phyloP scores from a whole-genome alignment of 2,888 invertebrate species.

The Xylota sylvarum region DNA sequence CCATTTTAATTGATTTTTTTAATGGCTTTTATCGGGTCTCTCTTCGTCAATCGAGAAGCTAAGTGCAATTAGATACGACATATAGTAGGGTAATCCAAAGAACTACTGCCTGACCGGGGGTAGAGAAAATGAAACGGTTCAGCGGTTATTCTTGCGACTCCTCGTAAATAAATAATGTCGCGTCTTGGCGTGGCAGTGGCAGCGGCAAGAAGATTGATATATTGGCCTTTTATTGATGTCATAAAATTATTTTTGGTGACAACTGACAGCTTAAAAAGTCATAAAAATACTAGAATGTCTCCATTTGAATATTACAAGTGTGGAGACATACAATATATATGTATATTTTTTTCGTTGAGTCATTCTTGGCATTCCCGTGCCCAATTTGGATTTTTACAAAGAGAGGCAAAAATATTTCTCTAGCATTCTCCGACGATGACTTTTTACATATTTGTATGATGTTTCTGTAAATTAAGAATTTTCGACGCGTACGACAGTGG shows the following conservation, averaged over 20 bases:
- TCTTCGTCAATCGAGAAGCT: not conserved
- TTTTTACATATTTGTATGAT: not conserved
- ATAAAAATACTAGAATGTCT: conserved; percentile 43
- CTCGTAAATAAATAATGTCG: conserved; percentile 25
- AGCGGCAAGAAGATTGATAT: conserved; percentile 33
- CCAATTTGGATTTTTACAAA: not conserved
- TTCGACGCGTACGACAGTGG: not conserved
- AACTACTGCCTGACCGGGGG: not conserved
- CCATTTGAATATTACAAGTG: conserved; percentile 34
- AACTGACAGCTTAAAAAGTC: conserved; percentile 55
- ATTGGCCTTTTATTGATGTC: conserved; percentile 42
- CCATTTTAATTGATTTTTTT: conserved; percentile 46
- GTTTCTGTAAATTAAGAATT: not conserved
- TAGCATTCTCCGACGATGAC: conserved; percentile 27
- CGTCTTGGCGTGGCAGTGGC: not conserved
- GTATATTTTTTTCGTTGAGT: conserved; percentile 3
- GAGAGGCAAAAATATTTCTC: not conserved
- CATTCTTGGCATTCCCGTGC: conserved; percentile 1
- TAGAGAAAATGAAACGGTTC: conserved; percentile 17
- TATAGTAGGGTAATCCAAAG: not conserved
- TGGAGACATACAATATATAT: no score
- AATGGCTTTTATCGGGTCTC: conserved; percentile 28
- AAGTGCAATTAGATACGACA: conserved; percentile 8
- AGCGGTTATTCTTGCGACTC: conserved; percentile 21
- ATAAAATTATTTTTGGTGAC: conserved; percentile 45